Conservation (phyloP, 2,113 vertebrate genomes). For the Gavialis gangeticus region DNA sequence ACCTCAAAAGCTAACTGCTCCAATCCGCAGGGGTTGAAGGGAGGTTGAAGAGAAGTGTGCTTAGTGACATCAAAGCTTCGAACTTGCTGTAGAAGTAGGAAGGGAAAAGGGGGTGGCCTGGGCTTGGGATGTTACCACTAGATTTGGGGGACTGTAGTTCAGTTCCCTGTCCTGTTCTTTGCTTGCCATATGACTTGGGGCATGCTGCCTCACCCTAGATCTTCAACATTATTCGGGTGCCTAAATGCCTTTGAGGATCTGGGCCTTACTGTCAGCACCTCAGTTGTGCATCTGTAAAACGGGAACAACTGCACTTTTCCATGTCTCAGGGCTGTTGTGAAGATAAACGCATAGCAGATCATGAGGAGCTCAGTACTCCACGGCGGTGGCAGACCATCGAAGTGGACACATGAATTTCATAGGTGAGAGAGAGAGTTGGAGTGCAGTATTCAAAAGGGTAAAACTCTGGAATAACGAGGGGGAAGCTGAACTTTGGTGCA, state of each 20-base stretch:
- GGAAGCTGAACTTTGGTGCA: neutral
- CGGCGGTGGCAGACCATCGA: fast-evolving
- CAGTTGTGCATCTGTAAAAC: fast-evolving
- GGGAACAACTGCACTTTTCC: neutral
- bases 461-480: neutral
- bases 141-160: neutral
- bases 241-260: neutral
- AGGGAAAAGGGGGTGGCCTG: too few species aligned
- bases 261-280: too few species aligned
- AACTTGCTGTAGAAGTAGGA: too few species aligned
- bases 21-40: too few species aligned
- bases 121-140: neutral
- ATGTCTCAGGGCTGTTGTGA: neutral
- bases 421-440: fast-evolving
- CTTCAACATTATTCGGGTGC: fast-evolving
- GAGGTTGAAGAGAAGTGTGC: too few species aligned
- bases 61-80: too few species aligned
- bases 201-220: neutral
- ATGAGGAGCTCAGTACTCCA: neutral
- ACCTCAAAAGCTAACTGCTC: too few species aligned
- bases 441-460: neutral
- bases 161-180: neutral
- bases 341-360: neutral
- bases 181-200: neutral
- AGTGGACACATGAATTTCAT: neutral